These are phyloP conservation scores for Heliconius melpomene DNA, from an alignment of 1,140 invertebrate genomes.

Conservation along the genomic window DNA sequence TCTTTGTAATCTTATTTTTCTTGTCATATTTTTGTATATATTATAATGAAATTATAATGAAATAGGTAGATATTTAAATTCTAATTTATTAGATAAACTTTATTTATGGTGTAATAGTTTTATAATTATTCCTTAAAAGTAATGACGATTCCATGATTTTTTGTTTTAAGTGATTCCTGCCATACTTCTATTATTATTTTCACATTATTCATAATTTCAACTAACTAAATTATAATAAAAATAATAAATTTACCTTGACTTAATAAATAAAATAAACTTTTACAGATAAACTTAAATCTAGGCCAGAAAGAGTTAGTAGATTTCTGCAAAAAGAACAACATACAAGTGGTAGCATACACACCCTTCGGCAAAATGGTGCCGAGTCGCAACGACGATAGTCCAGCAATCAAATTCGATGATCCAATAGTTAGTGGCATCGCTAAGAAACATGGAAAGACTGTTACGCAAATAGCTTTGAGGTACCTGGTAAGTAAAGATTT, in stretches of 20 bases:
- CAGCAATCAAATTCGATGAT: conserved; percentile 83
- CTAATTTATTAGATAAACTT: no score
- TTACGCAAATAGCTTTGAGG: conserved; percentile 85
- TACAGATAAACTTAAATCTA: conserved; percentile 84
- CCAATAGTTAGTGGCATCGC: conserved; percentile 84
- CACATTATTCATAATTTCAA: no score
- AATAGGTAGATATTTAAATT: no score
- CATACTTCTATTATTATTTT: no score
- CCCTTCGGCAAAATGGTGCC: conserved; percentile 87
- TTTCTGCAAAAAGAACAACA: conserved; percentile 86
- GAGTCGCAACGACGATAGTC: conserved; percentile 82
- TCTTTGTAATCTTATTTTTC: no score
- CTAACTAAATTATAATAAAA: no score
- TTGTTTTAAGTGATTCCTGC: no score
- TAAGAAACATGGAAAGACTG: conserved; percentile 86
- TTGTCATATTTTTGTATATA: no score
- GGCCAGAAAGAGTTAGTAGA: conserved; percentile 87
- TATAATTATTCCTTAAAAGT: no score
- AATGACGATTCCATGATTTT: no score
- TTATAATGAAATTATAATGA: no score
- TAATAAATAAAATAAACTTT: neutral
- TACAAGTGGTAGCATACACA: conserved; percentile 89
- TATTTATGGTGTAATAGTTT: no score
- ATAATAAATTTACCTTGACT: neutral
- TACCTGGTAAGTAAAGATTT: conserved; percentile 80